phyloP scores from a whole-genome alignment of 64 coral and sea anemone species.

The Montipora capricornis region DNA sequence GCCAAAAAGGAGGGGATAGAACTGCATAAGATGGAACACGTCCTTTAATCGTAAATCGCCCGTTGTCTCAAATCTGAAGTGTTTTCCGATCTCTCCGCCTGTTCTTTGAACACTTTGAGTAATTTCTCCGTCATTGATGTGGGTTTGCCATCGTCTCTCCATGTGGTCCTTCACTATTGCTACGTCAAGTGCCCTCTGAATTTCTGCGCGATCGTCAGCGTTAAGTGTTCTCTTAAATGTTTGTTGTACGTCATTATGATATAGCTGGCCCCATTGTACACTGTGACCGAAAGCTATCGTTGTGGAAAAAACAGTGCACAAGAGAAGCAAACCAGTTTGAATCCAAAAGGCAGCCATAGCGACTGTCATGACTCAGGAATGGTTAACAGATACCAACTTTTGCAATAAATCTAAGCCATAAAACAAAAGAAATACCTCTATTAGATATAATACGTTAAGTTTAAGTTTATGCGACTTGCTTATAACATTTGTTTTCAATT shows the following conservation, averaged over 20 bases:
- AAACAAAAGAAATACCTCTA: no score
- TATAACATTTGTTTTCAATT: no score
- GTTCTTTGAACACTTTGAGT: neutral
- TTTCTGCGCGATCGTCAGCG: neutral
- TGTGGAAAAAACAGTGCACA: neutral
- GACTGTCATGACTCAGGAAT: neutral
- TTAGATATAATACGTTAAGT: no score
- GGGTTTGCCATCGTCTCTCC: neutral
- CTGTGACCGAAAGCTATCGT: neutral
- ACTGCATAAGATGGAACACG: conserved; percentile 37
- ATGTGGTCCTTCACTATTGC: conserved; percentile 12
- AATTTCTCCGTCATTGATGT: neutral
- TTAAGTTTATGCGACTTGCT: no score
- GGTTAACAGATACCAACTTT: neutral
- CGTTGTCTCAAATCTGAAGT: conserved; percentile 29
- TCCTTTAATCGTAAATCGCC: conserved; percentile 12
- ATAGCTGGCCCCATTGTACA: neutral
- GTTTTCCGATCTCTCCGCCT: neutral
- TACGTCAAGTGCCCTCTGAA: conserved; percentile 12
- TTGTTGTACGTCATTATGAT: neutral
- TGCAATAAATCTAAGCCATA: neutral
- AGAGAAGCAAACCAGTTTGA: neutral
- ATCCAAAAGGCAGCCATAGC: neutral
- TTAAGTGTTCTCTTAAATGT: neutral
- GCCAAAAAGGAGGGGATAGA: conserved; percentile 32